A percentile compares a stretch with the other conserved stretches of the same genome.
Evolutionary conservation across 2,113 vertebrate species (phyloP).

Genomic region (Promerops cafer): DNA sequence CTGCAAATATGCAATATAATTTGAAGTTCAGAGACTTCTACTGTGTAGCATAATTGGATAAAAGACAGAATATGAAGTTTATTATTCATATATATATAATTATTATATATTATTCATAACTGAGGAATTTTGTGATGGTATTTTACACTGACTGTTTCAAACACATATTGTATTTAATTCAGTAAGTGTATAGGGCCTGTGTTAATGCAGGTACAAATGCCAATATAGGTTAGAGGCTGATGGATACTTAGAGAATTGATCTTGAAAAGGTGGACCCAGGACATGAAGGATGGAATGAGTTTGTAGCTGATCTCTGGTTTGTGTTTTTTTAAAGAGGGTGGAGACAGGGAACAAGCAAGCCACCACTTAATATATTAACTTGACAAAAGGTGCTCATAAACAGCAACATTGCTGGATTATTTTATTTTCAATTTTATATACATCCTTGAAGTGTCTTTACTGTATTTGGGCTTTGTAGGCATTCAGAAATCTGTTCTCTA

Average conservation of each 20-base stretch:
- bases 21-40: background rate
- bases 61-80: background rate
- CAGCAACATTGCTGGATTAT: background rate
- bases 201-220: background rate
- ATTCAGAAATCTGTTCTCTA: background rate
- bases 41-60: background rate
- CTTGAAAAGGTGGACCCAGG: background rate
- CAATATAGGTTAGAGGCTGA: background rate
- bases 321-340: background rate
- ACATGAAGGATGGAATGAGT: background rate
- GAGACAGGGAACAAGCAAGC: background rate
- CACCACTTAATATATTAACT: background rate
- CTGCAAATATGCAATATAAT: background rate
- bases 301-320: background rate
- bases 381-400: background rate
- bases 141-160: background rate
- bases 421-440: background rate
- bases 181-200: rapidly evolving
- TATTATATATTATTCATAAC: background rate
- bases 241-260: background rate
- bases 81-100: background rate
- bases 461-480: background rate
- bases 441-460: background rate
- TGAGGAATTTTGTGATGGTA: background rate
- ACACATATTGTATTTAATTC: background rate